phyloP scores from a whole-genome alignment of 2,888 invertebrate species.

The Volucella zonaria region DNA sequence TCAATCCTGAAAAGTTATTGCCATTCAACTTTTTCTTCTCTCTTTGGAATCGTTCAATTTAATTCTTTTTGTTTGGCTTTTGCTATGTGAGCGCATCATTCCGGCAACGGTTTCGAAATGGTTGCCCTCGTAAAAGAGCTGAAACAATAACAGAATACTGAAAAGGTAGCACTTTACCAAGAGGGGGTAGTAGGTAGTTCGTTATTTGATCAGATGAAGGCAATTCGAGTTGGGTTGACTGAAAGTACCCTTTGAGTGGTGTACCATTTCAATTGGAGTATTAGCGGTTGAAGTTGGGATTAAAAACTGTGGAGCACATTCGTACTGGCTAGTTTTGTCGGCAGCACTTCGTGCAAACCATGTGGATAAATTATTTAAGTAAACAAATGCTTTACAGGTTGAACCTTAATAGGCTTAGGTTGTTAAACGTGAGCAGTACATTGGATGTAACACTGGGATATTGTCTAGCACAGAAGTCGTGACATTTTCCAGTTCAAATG shows the following conservation, averaged over 20 bases:
- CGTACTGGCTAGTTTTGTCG: too few relatives aligned
- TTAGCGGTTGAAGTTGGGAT: constrained; percentile 18
- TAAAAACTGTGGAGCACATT: not conserved
- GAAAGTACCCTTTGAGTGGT: not conserved
- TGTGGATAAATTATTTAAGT: constrained; percentile 15
- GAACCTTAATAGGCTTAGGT: constrained; percentile 25
- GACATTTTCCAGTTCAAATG: constrained; percentile 46
- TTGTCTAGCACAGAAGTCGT: constrained; percentile 23
- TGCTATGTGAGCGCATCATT: not conserved
- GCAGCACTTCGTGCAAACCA: too few relatives aligned
- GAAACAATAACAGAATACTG: too few relatives aligned
- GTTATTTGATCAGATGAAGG: too few relatives aligned
- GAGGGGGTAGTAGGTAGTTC: too few relatives aligned
- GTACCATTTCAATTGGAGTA: not conserved
- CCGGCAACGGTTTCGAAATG: not conserved
- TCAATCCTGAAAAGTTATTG: too few relatives aligned
- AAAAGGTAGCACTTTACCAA: too few relatives aligned
- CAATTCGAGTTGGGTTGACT: too few relatives aligned
- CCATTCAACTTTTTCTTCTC: not conserved
- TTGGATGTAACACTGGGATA: constrained; percentile 17
- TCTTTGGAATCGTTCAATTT: constrained; percentile 17
- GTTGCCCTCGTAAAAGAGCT: too few relatives aligned
- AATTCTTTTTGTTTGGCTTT: constrained; percentile 24
- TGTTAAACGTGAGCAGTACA: constrained; percentile 46
- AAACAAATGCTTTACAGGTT: constrained; percentile 5